Percentiles rank a stretch among this genome's conserved stretches.
These are phyloP conservation scores for Achlya flavicornis DNA, from an alignment of 2,888 invertebrate species.

Conservation along the genomic window DNA sequence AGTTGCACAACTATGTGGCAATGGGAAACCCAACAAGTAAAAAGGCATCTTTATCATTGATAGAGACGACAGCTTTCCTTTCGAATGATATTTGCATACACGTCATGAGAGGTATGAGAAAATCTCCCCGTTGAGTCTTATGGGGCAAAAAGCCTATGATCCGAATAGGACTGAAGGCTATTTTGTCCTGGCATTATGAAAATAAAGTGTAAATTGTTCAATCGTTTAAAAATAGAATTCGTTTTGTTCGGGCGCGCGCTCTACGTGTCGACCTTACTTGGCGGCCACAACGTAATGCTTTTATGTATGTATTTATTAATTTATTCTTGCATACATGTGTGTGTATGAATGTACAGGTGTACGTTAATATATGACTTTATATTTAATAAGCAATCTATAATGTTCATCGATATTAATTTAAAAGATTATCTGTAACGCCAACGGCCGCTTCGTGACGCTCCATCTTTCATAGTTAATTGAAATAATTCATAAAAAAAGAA, in stretches of 20 bases:
- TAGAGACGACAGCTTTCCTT: no score
- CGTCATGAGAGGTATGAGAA: no score
- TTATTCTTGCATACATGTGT: constrained; percentile 51
- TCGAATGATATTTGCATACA: no score
- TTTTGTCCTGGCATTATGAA: background rate
- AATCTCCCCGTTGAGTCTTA: no score
- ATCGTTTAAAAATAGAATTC: constrained; percentile 27
- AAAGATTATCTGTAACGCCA: background rate
- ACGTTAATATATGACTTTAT: constrained; percentile 25
- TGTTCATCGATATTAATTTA: background rate
- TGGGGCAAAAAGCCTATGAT: no score
- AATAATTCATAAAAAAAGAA: constrained; percentile 26
- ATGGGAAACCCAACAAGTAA: background rate
- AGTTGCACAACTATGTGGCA: constrained; percentile 7
- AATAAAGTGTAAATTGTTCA: background rate
- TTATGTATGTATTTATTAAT: constrained; percentile 59
- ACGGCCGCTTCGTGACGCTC: background rate
- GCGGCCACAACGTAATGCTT: constrained; percentile 54
- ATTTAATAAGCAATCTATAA: constrained; percentile 15
- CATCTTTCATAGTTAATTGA: constrained; percentile 3
- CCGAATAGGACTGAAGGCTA: no score
- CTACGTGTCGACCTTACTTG: constrained; percentile 63
- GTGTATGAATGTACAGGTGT: constrained; percentile 24
- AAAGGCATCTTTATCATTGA: background rate
- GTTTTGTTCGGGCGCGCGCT: constrained; percentile 30